These are phyloP conservation scores for Anthonomus grandis DNA, from an alignment of 1,140 invertebrate genomes.

Conservation along the genomic window DNA sequence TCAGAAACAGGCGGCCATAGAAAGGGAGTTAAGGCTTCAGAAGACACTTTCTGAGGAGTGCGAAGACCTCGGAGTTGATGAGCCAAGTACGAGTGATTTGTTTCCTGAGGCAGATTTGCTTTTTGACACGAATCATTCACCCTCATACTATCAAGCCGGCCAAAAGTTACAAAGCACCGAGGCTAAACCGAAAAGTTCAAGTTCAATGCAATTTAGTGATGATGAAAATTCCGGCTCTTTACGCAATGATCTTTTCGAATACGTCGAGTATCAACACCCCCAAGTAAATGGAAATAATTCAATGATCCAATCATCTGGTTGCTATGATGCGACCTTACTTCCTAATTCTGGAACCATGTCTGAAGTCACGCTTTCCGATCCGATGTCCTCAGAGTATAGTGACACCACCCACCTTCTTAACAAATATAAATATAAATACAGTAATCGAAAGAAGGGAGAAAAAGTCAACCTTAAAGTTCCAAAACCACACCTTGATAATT, in stretches of 20 bases:
- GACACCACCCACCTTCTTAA: constrained; percentile 36
- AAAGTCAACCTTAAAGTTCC: constrained; percentile 23
- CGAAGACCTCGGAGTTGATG: constrained; percentile 72
- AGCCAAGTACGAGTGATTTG: constrained; percentile 70
- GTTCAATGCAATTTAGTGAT: constrained; percentile 45
- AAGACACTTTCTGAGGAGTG: constrained; percentile 74
- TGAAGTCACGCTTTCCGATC: constrained; percentile 46
- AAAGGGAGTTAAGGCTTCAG: constrained; percentile 59
- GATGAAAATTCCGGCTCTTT: constrained; percentile 44
- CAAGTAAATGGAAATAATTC: constrained; percentile 38
- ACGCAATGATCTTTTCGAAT: constrained; percentile 43
- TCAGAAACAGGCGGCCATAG: constrained; percentile 53
- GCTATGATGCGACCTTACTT: constrained; percentile 44
- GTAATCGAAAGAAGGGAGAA: constrained; percentile 44
- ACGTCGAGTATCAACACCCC: constrained; percentile 40
- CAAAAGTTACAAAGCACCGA: constrained; percentile 38
- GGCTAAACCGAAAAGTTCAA: constrained; percentile 33
- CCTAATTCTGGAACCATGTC: constrained; percentile 45
- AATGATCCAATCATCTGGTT: constrained; percentile 37
- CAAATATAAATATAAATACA: constrained; percentile 48
- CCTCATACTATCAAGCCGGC: constrained; percentile 45
- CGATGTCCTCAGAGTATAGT: constrained; percentile 40
- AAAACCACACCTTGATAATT: constrained; percentile 30
- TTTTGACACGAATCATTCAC: constrained; percentile 55
- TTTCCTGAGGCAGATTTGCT: constrained; percentile 72